Conservation (phyloP, 2,113 vertebrate genomes). For the Triplophysa dalaica region DNA sequence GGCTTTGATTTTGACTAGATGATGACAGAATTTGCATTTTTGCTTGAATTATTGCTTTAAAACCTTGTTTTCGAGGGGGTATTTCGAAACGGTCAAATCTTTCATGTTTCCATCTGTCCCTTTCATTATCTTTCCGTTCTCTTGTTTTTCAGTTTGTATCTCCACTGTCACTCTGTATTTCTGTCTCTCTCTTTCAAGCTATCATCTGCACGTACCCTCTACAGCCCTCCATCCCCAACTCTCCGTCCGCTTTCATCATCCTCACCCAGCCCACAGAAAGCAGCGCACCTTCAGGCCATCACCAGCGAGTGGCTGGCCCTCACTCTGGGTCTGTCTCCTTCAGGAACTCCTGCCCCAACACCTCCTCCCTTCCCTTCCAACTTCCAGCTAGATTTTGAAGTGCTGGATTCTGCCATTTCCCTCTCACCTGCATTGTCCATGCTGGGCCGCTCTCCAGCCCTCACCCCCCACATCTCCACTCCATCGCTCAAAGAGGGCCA, state of each 20-base stretch:
- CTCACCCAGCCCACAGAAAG: conserved; percentile 57
- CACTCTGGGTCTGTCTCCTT: conserved; percentile 63
- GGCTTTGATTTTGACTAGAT: too few relatives aligned
- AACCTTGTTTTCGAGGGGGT: neutral
- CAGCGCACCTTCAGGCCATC: conserved; percentile 58
- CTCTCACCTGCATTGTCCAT: conserved; percentile 47
- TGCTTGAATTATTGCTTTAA: neutral
- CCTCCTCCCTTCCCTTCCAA: conserved; percentile 68
- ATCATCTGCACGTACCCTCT: conserved; percentile 58
- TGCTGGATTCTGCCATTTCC: conserved; percentile 64
- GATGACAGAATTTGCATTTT: too few relatives aligned
- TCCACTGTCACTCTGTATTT: conserved; percentile 41
- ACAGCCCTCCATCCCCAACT: conserved; percentile 49
- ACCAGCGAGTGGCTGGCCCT: conserved; percentile 67
- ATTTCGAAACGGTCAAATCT: neutral
- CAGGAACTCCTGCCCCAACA: conserved; percentile 59
- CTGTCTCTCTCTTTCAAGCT: conserved; percentile 58
- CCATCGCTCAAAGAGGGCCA: conserved; percentile 65
- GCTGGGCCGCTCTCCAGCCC: conserved; percentile 37
- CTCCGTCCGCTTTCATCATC: conserved; percentile 53
- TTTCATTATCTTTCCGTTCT: conserved; percentile 9
- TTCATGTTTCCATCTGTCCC: neutral
- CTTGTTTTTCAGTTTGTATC: conserved; percentile 9
- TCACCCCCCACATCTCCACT: conserved; percentile 46
- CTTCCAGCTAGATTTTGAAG: conserved; percentile 72